Base-by-base conservation (phyloP, 2,113 vertebrate genomes). In the Pteronura brasiliensis region DNA sequence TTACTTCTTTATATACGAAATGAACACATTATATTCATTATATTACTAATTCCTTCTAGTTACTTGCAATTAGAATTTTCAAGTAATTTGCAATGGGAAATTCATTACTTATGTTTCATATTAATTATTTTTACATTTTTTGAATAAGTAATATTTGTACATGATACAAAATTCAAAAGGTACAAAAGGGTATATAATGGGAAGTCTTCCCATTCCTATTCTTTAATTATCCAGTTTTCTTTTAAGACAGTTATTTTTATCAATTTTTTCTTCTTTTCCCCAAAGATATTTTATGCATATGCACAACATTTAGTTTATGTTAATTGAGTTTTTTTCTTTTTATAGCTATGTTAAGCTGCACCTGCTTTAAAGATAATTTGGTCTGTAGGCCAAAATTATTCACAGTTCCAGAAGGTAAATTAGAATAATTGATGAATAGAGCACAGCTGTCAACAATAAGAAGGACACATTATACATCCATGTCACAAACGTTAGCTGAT, bases 371-470 rank as follows among this genome's bases (percentile, higher is more conserved):
- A 93, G 39, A 39, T 71, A 90, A 71, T 74, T 92, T 90, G 95
- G 86, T 95, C 93, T 96, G 93, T 55, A n/a, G 79, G 3, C 21
- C 67, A 92, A 95, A 84, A 95, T 81, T 15, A 7, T 95, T 80
- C 74, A 44, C 21, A 76, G 4, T 97, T 98, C 61, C 90, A 82
- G 92, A 98, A 98, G 74, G 11, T 31, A 57, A 90, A 34, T 83
- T 95, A 96, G 93, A 97, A 80, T 39, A 74, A 55, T 87, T 63
- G 10, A 71, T 96, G 92, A 95, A 96, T 90, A 2, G 0, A 92
- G 77, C 95, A 84, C 55, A 93, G 86, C 97, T 85, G 3, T 96
- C 71, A 93, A 2, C 42, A 88, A 82, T 85, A 93, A 61, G 82
- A 86, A 89, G 39, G 55, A 34, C 83, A 81, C n/a, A 55, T 57